Percentiles rank a stretch among this genome's conserved stretches.
These are phyloP conservation scores for Malurus cyaneus DNA, from an alignment of 2,113 vertebrate genomes.

Conservation along the genomic window DNA sequence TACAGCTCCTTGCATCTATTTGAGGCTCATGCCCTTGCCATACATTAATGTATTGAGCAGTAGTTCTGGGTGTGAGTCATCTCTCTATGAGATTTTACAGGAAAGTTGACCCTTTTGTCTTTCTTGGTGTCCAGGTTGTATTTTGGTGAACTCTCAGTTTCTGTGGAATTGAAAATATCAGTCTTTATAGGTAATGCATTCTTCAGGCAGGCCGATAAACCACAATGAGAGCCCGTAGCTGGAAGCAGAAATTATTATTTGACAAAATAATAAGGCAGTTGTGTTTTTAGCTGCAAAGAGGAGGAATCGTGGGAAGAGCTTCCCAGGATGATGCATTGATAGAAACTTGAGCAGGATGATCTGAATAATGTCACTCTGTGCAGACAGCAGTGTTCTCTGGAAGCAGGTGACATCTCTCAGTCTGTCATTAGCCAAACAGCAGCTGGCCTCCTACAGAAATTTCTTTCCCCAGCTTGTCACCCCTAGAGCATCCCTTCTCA, in stretches of 20 bases:
- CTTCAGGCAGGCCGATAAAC: neutral
- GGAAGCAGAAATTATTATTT: neutral
- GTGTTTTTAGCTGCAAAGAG: constrained; percentile 6
- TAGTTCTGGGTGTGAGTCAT: neutral
- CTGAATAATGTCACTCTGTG: neutral
- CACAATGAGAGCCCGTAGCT: neutral
- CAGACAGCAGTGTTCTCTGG: neutral
- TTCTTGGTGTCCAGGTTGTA: neutral
- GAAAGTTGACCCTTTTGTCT: neutral
- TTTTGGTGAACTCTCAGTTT: neutral
- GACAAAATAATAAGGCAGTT: neutral
- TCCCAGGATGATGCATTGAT: neutral
- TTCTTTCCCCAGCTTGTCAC: neutral
- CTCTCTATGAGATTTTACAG: neutral
- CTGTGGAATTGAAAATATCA: neutral
- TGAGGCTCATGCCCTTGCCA: neutral
- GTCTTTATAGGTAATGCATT: neutral
- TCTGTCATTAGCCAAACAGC: neutral
- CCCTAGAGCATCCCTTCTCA: neutral
- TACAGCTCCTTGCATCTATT: neutral
- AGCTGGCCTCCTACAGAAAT: neutral
- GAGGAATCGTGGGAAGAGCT: neutral
- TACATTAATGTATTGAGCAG: neutral
- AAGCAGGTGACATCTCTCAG: neutral
- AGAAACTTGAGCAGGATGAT: neutral